These are phyloP conservation scores for Epizoanthus rinbou DNA, from an alignment of 92 coral and sea anemone species.

Conservation along the genomic window DNA sequence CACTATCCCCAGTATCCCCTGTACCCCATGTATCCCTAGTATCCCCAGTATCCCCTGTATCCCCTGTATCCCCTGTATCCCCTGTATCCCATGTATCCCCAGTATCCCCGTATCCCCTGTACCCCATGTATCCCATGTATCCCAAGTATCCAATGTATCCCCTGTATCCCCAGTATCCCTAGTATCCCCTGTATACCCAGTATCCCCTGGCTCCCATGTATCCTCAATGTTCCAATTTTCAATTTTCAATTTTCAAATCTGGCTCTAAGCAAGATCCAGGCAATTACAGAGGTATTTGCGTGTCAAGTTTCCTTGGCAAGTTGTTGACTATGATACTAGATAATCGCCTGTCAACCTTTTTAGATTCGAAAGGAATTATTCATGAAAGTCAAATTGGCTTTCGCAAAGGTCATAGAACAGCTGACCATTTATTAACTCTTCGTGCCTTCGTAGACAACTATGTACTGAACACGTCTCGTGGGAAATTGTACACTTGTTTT, in stretches of 20 bases:
- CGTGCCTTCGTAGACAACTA: constrained; percentile 25
- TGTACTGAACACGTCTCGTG: constrained; percentile 31
- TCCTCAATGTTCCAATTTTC: too few species aligned
- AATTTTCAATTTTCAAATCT: constrained; percentile 41
- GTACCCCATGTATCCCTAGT: too few species aligned
- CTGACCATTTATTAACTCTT: constrained; percentile 36
- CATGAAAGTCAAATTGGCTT: constrained; percentile 35
- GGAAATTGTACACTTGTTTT: constrained; percentile 9
- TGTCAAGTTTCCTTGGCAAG: constrained; percentile 4
- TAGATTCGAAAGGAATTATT: not conserved
- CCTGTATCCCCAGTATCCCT: too few species aligned
- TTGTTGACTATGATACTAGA: constrained; percentile 1
- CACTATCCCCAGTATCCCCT: too few species aligned
- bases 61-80: too few species aligned
- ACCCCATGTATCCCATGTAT: too few species aligned
- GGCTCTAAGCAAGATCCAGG: constrained; percentile 5
- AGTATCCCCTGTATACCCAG: too few species aligned
- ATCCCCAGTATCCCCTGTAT: too few species aligned
- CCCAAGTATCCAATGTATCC: too few species aligned
- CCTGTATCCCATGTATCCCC: too few species aligned
- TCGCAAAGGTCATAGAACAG: constrained; percentile 22
- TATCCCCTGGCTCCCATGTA: too few species aligned
- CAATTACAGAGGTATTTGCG: not conserved
- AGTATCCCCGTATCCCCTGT: too few species aligned
- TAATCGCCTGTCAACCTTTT: constrained; percentile 2